Base-by-base conservation (phyloP, 1,140 invertebrate genomes). In the Brachionus rubens region DNA sequence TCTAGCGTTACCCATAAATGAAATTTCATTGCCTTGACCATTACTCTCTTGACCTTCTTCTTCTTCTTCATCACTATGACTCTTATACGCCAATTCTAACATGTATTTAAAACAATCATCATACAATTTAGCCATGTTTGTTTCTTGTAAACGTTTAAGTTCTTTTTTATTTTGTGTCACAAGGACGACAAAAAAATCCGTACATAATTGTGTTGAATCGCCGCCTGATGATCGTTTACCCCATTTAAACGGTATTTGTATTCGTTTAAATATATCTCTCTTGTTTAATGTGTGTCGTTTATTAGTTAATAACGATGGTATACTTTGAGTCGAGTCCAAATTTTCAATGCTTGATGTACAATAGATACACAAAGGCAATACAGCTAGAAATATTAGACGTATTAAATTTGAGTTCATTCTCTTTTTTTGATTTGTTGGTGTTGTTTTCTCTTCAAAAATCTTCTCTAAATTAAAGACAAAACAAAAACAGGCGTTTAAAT, bases 191-290 rank as follows among this genome's bases (percentile, higher is more conserved):
- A 65, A 65, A 65, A 65, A 65, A 14, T 65, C 40, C 9, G 33
- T 24, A 43, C 59, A 65, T 19, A 65, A 65, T 41, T 65, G 28
- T 62, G n/a, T 62, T 5, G 33, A 21, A 43, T 65, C 40, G 0
- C 7, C 3, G 36, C 36, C 36, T 40, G 28, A 43, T 43, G 59
- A 41, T 41, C 59, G 33, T 16, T 65, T 65, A 9, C 59, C 59
- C 59, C 59, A 65, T 65, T 65, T 65, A 36, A 65, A 65, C 5
- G 59, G 59, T 9, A 65, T 43, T 5, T 65, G 59, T 24, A 65
- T 65, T 65, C 59, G 26, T 10, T 65, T 65, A 9, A 43, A 43
- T 21, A 65, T 21, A 5, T 41, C 16, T 28, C 59, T 33, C 36
- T 40, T 62, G 1, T 12, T n/a, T n/a, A n/a, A n/a, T n/a, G n/a